phyloP scores from a whole-genome alignment of 92 coral and sea anemone species.

The Pocillopora meandrina region DNA sequence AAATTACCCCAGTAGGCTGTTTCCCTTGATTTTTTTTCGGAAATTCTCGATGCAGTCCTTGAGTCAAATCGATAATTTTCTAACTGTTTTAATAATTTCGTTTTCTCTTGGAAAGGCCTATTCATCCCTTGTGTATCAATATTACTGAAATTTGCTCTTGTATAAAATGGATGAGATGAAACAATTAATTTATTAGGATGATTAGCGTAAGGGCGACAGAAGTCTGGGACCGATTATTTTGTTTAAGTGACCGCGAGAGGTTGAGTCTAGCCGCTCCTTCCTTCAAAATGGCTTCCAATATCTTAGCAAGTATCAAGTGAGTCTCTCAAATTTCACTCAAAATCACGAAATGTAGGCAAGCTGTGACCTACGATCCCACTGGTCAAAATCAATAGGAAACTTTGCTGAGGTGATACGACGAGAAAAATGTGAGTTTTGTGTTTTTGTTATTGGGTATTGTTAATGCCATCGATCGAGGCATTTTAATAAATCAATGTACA shows the following conservation, averaged over 20 bases:
- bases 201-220: no score
- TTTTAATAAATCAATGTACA: background rate
- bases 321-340: background rate
- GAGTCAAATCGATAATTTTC: no score
- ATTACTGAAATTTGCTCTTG: no score
- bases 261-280: slow-evolving; percentile 6
- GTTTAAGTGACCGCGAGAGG: background rate
- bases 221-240: background rate
- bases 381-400: background rate
- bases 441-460: background rate
- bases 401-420: background rate
- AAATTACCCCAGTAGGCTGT: no score
- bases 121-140: no score
- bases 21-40: no score
- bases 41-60: no score
- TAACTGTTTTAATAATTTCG: no score
- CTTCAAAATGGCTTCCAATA: slow-evolving; percentile 36
- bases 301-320: background rate
- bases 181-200: no score
- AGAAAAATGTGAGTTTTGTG: background rate
- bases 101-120: no score
- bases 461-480: background rate
- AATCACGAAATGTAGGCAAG: slow-evolving; percentile 16
- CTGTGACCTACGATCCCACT: background rate
- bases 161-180: no score